Base-by-base conservation (phyloP, 2,113 vertebrate genomes). In the Elachura formosa region DNA sequence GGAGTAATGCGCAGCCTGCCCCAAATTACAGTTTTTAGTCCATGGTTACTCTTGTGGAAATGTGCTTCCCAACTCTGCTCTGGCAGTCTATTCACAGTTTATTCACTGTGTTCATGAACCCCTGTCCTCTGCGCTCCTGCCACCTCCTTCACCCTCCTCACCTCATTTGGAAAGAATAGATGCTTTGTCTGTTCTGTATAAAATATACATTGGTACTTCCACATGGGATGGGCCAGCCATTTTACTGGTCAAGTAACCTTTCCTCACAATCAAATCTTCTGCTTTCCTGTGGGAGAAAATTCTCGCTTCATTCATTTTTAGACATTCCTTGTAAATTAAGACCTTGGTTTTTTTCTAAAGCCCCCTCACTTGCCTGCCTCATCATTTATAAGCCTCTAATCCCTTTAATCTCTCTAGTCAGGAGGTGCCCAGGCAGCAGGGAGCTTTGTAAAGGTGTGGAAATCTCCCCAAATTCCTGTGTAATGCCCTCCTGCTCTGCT, bases 331-430 rank as follows among this genome's bases (percentile, higher is more conserved):
- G 69, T 89, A 89, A 96, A 96, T 94, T 54, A 92, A 95, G 93
- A 94, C 81, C 46, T 87, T 28, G 41, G 62, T 91, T 9, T 84
- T 84, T 95, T 90, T 81, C 66, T 89, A 72, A 95, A 96, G 74
- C 75, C 72, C 72, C 28, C 90, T 94, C 82, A n/a, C 71, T 90
- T 94, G 66, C 33, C 77, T 90, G 79, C 46, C 48, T 94, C 63
- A 33, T 91, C 62, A 40, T 87, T 72, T 72, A 18, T 94, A 94
- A 95, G 91, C 89, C 71, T 84, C 94, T 95, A 94, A 96, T 96
- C 88, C 94, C 78, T 83, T 95, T 96, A 95, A 94, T 97, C 94
- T 95, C 74, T 68, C 89, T 61, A 76, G 62, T 78, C 67, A 76
- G 93, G 74, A 79, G 77, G 54, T 2, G 0, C 38, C 66, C 77